Evolutionary conservation across 2,797 vertebrate species (phyloP).

Genomic region (Hapalemur alaotrensis): DNA sequence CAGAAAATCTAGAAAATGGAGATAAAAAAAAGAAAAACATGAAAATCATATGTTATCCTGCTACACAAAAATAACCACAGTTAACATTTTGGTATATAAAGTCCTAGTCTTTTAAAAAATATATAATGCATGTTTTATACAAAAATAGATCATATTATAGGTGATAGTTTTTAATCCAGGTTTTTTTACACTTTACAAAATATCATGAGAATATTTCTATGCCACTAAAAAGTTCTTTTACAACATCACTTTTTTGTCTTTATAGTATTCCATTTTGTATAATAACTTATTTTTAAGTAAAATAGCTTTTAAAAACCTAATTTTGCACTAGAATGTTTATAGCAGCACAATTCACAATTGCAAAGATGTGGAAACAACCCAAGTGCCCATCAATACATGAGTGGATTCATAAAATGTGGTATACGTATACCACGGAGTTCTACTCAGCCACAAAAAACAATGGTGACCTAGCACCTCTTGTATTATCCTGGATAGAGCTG

Average conservation of each 20-base stretch:
- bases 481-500: too few relatives aligned
- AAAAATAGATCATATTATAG: background rate
- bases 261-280: background rate
- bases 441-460: too few relatives aligned
- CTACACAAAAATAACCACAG: background rate
- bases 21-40: slow-evolving; percentile 8
- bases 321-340: background rate
- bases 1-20: background rate
- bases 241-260: background rate
- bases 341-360: too few relatives aligned
- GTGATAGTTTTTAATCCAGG: background rate
- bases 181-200: background rate
- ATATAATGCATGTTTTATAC: background rate
- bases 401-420: too few relatives aligned
- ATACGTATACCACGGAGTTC: too few relatives aligned
- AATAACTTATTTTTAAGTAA: slow-evolving; percentile 26
- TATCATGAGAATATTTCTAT: background rate
- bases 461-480: too few relatives aligned
- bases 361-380: too few relatives aligned
- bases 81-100: background rate
- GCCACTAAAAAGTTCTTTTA: background rate
- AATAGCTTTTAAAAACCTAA: background rate
- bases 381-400: too few relatives aligned
- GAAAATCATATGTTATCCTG: background rate
- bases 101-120: background rate